phyloP scores from a whole-genome alignment of 2,797 vertebrate species.

The Eurystomus glaucurus region DNA sequence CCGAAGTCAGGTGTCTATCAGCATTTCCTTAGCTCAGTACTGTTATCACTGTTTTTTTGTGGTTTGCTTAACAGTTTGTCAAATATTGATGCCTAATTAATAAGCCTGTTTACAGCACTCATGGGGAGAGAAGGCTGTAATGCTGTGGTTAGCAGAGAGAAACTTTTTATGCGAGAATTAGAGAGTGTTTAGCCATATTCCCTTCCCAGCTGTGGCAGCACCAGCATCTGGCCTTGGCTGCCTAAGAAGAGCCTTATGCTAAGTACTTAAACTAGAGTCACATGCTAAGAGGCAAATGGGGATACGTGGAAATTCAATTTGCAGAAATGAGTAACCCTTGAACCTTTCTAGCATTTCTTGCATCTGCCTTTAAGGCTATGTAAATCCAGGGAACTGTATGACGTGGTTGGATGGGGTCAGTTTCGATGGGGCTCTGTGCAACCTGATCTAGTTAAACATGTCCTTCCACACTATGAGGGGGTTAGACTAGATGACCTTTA shows the following conservation, averaged over 20 bases:
- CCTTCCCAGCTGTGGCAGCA: not conserved
- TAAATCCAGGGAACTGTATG: not conserved
- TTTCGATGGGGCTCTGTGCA: not conserved
- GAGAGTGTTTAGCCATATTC: not conserved
- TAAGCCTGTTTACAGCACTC: not conserved
- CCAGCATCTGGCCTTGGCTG: not conserved
- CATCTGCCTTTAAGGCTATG: rapidly evolving
- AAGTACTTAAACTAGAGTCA: not conserved
- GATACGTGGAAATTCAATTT: not conserved
- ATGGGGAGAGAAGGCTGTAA: not conserved
- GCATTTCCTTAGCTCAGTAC: not conserved
- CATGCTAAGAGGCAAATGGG: not conserved
- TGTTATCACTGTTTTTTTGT: not conserved
- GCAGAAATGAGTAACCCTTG: not conserved
- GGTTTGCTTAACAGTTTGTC: constrained; percentile 41
- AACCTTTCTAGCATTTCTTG: not conserved
- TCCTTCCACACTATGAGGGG: not conserved
- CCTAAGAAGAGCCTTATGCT: not conserved
- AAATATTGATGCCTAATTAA: constrained; percentile 52
- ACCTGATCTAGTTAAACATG: not conserved
- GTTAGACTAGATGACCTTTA: not conserved
- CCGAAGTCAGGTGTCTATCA: not conserved
- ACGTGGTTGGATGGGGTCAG: not conserved
- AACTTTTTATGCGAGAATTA: not conserved
- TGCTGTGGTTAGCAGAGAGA: not conserved